A percentile compares a stretch with the other conserved stretches of the same genome.
phyloP scores from a whole-genome alignment of 2,888 invertebrate genomes.

The Drosophila ochracea region DNA sequence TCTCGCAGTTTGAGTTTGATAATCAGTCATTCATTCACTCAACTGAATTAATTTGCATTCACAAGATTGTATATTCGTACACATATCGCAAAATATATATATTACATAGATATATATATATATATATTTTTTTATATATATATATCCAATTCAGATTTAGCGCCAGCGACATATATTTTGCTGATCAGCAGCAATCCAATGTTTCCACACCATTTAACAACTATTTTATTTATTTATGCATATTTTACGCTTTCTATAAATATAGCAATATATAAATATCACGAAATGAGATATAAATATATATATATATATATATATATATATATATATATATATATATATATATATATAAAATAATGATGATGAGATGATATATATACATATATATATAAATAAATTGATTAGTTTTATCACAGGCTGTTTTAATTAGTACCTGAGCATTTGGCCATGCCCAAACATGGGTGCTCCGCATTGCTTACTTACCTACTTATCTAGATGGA shows the following conservation, averaged over 20 bases:
- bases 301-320: not conserved
- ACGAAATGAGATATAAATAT: not conserved
- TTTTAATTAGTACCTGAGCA: not conserved
- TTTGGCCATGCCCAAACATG: slow-evolving; percentile 3
- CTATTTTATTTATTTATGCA: not conserved
- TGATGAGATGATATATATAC: not conserved
- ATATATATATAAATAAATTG: not conserved
- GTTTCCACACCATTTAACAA: not conserved
- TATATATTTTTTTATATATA: not conserved
- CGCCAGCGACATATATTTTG: not conserved
- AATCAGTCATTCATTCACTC: slow-evolving; percentile 27
- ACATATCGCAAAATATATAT: not conserved
- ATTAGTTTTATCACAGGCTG: not conserved
- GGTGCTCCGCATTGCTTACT: not conserved
- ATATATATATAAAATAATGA: not conserved
- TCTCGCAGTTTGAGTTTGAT: slow-evolving; percentile 25
- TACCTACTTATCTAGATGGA: not conserved
- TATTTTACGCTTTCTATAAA: not conserved
- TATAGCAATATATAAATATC: not conserved
- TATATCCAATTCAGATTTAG: not conserved
- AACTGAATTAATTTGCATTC: slow-evolving; percentile 5
- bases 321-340: not conserved
- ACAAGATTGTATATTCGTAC: not conserved
- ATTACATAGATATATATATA: slow-evolving; percentile 3
- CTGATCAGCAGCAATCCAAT: not conserved